These are phyloP conservation scores for Pteropus rufus DNA, from an alignment of 2,797 vertebrate species.

Conservation along the genomic window DNA sequence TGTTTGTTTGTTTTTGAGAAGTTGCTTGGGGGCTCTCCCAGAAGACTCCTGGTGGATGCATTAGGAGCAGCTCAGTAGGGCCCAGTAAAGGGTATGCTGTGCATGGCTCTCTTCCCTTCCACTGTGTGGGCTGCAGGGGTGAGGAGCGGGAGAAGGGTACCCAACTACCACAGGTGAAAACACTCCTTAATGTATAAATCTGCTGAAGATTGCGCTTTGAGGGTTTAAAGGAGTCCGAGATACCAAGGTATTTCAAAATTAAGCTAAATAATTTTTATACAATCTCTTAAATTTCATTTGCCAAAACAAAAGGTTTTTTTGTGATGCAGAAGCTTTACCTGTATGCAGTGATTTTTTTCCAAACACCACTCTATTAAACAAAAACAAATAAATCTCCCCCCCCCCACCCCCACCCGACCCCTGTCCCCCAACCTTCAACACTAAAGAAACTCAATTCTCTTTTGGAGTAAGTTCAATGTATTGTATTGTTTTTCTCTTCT, in stretches of 20 bases:
- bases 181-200: background rate
- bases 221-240: background rate
- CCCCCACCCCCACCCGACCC: no score
- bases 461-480: background rate
- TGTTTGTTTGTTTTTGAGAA: background rate
- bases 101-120: no score
- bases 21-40: background rate
- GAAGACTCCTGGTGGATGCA: background rate
- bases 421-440: background rate
- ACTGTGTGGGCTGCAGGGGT: no score
- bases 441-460: background rate
- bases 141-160: accelerated
- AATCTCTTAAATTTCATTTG: background rate
- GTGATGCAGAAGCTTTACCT: background rate
- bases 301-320: background rate
- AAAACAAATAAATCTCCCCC: background rate
- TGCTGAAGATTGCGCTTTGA: background rate
- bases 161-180: background rate
- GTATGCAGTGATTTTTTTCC: background rate
- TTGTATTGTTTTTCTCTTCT: background rate
- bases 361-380: background rate
- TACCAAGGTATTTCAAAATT: constrained; percentile 9
- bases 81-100: accelerated
- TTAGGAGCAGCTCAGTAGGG: background rate
- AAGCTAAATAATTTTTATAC: background rate